Conservation (phyloP, 2,113 vertebrate genomes). For the Irena cyanogastra region DNA sequence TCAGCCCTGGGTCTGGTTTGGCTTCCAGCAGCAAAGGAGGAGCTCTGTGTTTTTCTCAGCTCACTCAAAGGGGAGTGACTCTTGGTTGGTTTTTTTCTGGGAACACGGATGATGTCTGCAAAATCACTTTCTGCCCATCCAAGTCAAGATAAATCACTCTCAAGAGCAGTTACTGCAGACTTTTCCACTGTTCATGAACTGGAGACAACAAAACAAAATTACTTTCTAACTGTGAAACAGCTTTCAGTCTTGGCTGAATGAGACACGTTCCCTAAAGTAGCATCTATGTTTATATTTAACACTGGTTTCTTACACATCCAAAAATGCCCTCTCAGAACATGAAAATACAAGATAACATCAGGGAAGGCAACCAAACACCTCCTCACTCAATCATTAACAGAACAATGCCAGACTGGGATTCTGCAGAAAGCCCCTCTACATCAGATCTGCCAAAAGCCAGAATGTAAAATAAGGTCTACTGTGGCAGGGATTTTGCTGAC, state of each 20-base stretch:
- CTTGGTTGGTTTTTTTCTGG: background rate
- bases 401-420: background rate
- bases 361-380: background rate
- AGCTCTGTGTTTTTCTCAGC: background rate
- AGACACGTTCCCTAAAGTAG: background rate
- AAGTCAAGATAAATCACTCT: background rate
- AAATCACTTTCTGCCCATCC: background rate
- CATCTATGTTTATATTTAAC: background rate
- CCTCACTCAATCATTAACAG: background rate
- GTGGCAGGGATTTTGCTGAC: background rate
- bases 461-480: background rate
- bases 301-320: background rate
- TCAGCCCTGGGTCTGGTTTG: background rate
- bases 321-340: background rate
- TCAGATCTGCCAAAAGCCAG: background rate
- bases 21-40: background rate
- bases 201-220: background rate
- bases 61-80: fast-evolving
- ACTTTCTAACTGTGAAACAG: background rate
- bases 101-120: background rate
- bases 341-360: background rate
- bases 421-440: background rate
- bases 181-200: background rate
- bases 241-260: background rate
- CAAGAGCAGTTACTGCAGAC: background rate